A percentile compares a stretch with the other conserved stretches of the same genome.
Conservation (phyloP, 2,797 vertebrate species). For the Intellagama lesueurii region DNA sequence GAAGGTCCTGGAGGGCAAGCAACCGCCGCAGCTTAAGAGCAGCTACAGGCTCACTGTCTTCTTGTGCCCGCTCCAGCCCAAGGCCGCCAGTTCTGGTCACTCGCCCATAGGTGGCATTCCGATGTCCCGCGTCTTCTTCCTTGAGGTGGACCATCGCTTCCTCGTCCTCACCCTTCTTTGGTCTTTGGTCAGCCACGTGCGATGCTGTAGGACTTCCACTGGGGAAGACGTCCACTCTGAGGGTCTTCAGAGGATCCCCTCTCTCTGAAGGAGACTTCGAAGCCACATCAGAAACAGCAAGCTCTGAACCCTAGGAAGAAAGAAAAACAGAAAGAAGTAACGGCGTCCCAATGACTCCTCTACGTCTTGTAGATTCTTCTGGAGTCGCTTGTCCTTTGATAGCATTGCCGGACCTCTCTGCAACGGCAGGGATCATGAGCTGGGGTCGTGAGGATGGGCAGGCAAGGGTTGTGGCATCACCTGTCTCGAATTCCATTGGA, state of each 20-base stretch:
- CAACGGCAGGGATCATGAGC: too few species aligned
- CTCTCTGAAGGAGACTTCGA: neutral
- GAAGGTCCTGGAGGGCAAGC: neutral
- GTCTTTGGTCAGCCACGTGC: neutral
- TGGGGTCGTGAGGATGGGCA: too few species aligned
- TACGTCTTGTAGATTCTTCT: too few species aligned
- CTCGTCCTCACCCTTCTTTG: constrained; percentile 22
- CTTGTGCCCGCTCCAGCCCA: neutral
- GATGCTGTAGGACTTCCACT: neutral
- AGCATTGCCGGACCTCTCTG: too few species aligned
- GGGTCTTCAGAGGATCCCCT: constrained; percentile 13
- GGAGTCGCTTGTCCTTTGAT: too few species aligned
- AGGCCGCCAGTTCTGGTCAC: constrained; percentile 18
- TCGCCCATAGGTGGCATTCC: constrained; percentile 62
- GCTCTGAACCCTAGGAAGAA: constrained; percentile 45
- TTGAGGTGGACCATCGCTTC: constrained; percentile 48
- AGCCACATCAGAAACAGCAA: constrained; percentile 15
- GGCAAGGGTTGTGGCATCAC: too few species aligned
- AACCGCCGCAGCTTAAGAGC: constrained; percentile 36
- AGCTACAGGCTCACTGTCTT: neutral
- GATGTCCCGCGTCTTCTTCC: constrained; percentile 65
- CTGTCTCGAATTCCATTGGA: too few species aligned
- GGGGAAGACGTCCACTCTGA: constrained; percentile 10
- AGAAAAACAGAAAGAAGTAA: accelerated
- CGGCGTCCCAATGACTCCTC: accelerated